These are phyloP conservation scores for Magallana nippona DNA, from an alignment of 2,888 invertebrate genomes.

Conservation along the genomic window DNA sequence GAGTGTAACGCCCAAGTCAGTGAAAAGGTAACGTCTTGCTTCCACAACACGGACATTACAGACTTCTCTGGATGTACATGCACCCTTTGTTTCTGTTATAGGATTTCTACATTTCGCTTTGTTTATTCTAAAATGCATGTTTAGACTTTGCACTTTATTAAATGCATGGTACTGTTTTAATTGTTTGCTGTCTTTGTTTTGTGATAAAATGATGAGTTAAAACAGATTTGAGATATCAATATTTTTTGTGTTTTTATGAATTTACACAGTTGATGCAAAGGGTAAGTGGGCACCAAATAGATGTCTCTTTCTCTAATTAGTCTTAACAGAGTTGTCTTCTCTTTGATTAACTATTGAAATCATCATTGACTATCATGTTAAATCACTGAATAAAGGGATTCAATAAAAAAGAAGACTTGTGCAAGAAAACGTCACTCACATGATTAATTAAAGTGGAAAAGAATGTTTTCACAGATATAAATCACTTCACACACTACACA, in stretches of 20 bases:
- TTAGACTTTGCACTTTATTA: too few species aligned
- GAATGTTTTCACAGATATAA: not conserved
- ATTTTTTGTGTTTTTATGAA: not conserved
- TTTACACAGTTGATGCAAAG: constrained; percentile 9
- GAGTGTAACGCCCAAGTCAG: constrained; percentile 72
- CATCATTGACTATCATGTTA: not conserved
- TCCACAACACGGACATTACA: constrained; percentile 55
- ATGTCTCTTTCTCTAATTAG: not conserved
- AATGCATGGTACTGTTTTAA: too few species aligned
- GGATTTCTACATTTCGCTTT: not conserved
- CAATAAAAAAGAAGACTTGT: not conserved
- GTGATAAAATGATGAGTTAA: not conserved
- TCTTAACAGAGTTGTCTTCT: constrained; percentile 22
- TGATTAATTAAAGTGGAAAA: not conserved
- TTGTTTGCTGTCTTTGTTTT: too few species aligned
- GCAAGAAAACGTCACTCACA: not conserved
- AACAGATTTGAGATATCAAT: not conserved
- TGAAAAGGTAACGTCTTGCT: constrained; percentile 62
- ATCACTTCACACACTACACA: not conserved
- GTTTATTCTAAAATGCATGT: not conserved
- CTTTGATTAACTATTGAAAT: not conserved
- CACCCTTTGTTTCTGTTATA: constrained; percentile 8
- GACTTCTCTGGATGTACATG: not conserved
- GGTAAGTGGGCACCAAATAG: constrained; percentile 13
- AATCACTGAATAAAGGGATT: not conserved